Evolutionary conservation across 2,888 invertebrate genomes (phyloP), one percentile per base, ranked within the genome.

Genomic region (Caenorhabditis plicata): DNA sequence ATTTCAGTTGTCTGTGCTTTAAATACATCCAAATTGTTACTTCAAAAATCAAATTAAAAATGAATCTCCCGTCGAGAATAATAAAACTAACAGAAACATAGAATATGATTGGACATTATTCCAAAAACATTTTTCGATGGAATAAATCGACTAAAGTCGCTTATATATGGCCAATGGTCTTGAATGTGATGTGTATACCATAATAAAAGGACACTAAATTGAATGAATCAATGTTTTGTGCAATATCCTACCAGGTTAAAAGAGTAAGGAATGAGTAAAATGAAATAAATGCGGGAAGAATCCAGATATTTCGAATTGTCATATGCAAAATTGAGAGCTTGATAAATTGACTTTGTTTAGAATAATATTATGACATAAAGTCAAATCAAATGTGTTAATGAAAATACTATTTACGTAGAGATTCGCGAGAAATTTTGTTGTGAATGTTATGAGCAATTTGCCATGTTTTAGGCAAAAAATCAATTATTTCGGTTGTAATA

Each of bases 271-370:
- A 48, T 0, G 58, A 58, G 45, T 58, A 58, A 3, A 58, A 17
- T 4, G 58, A 52, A 19, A 58, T 58, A 25, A 49, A 29, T 31
- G 53, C 45, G 15, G 58, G 58, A 45, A 58, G 53, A 27, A 58
- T 48, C 58, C 58, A 58, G 45, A 58, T 58, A 49, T 58, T 58
- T 27, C 52, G 48, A 45, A 58, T 53, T 58, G 58, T 49, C 58
- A 58, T 58, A 9, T 41, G 5, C n/a, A n/a, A n/a, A n/a, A n/a
- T n/a, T n/a, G n/a, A n/a, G n/a, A n/a, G n/a, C n/a, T n/a, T n/a
- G n/a, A n/a, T n/a, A n/a, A n/a, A n/a, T n/a, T n/a, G n/a, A n/a
- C n/a, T n/a, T n/a, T n/a, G n/a, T n/a, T n/a, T n/a, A n/a, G n/a
- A n/a, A n/a, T n/a, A n/a, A n/a, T n/a, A n/a, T n/a, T n/a, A n/a